A percentile compares a stretch with the other conserved stretches of the same genome.
phyloP scores from a whole-genome alignment of 2,113 vertebrate genomes.

The Pomatostomus ruficeps region DNA sequence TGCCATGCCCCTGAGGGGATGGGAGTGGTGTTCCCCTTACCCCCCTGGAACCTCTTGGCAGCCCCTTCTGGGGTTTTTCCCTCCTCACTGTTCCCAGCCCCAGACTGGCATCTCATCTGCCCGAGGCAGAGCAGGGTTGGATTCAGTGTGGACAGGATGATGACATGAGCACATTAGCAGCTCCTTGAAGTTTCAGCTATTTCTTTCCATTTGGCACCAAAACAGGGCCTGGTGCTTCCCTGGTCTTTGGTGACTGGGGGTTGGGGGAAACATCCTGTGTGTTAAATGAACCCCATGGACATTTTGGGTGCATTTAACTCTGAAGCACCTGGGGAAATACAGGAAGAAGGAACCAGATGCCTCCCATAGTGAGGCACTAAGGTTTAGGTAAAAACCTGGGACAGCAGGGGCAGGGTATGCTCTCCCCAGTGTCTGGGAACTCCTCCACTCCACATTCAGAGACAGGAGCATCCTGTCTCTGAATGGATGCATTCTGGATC shows the following conservation, averaged over 20 bases:
- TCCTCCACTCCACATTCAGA: not conserved
- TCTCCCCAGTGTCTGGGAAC: rapidly evolving
- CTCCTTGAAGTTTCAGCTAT: not conserved
- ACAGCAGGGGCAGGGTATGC: not conserved
- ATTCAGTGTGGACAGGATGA: not conserved
- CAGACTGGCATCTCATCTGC: not conserved
- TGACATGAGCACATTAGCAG: not conserved
- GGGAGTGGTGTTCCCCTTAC: not conserved
- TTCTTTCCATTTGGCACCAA: not conserved
- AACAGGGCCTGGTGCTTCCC: not conserved
- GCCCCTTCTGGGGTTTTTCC: not conserved
- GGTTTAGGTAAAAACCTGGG: not conserved
- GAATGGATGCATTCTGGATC: no score
- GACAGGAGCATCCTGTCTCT: not conserved
- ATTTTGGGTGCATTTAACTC: not conserved
- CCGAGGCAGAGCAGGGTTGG: not conserved
- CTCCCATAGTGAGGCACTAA: not conserved
- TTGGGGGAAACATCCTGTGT: rapidly evolving
- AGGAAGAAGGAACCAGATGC: not conserved
- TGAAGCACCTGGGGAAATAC: not conserved
- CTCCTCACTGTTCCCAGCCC: not conserved
- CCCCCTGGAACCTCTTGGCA: not conserved
- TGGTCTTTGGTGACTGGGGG: not conserved
- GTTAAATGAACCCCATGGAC: not conserved
- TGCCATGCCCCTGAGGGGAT: not conserved